These are phyloP conservation scores for Muschampia plurimacula DNA, from an alignment of 2,888 invertebrate species.

Conservation along the genomic window DNA sequence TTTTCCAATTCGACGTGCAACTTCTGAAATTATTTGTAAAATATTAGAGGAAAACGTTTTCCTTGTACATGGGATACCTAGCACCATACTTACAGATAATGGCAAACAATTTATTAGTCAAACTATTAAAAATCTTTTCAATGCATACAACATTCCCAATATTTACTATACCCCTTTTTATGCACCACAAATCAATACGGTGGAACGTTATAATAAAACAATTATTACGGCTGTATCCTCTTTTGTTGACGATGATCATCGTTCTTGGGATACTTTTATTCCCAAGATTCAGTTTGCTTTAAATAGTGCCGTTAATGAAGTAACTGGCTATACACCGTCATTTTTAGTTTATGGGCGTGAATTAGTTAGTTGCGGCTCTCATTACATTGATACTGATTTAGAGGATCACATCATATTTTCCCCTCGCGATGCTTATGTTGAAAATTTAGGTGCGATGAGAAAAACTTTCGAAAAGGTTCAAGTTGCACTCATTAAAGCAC, in stretches of 20 bases:
- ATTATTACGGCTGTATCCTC: not conserved
- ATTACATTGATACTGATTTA: not conserved
- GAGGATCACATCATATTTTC: too few species aligned
- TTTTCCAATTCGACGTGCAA: not conserved
- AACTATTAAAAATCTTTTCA: not conserved
- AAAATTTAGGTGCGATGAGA: too few species aligned
- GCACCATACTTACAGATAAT: not conserved
- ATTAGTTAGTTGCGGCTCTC: not conserved
- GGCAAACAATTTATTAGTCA: not conserved
- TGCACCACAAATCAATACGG: not conserved
- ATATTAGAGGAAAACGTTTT: not conserved
- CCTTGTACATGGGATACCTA: slow-evolving; percentile 6
- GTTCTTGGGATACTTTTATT: not conserved
- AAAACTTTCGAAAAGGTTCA: not conserved
- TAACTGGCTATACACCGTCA: not conserved
- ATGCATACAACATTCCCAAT: not conserved
- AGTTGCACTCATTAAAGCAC: slow-evolving; percentile 1
- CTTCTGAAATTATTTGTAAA: not conserved
- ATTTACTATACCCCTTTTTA: not conserved
- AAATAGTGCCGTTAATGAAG: not conserved
- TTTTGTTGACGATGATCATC: not conserved
- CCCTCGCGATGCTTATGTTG: too few species aligned
- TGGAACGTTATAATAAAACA: not conserved
- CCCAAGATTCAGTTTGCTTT: slow-evolving; percentile 2
- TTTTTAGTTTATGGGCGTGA: not conserved